Conservation (phyloP, 2,888 invertebrate genomes). For the Hypsopygia costalis region DNA sequence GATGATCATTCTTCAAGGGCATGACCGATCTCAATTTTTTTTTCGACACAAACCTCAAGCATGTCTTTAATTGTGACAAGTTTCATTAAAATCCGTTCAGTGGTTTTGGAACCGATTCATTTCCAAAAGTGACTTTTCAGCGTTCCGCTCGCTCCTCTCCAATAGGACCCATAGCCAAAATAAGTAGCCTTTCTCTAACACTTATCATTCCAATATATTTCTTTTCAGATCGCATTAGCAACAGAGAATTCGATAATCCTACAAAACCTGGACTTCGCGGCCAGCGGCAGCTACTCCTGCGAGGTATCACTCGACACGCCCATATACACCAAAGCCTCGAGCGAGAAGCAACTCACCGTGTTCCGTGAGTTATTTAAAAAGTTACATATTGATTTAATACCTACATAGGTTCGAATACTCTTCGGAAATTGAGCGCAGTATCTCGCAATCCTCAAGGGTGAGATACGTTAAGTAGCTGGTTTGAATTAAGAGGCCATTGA, state of each 20-base stretch:
- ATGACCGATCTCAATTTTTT: no score
- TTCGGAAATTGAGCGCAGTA: not conserved
- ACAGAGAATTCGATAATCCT: conserved; percentile 85
- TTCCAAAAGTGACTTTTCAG: no score
- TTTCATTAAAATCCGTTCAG: no score
- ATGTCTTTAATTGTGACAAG: no score
- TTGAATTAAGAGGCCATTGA: not conserved
- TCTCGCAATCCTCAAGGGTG: not conserved
- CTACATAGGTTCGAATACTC: not conserved
- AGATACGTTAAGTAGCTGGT: not conserved
- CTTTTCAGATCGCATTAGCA: conserved; percentile 82
- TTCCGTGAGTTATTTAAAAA: conserved; percentile 82
- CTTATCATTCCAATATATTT: not conserved
- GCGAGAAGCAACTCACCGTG: conserved; percentile 84
- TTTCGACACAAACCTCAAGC: no score
- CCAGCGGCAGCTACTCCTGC: conserved; percentile 86
- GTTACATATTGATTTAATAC: not conserved
- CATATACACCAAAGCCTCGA: conserved; percentile 86
- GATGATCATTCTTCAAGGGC: no score
- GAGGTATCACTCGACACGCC: conserved; percentile 87
- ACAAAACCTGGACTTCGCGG: conserved; percentile 85
- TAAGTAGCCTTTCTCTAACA: no score
- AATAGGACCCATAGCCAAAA: no score
- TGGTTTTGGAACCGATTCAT: no score
- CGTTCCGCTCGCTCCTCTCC: no score